Evolutionary conservation across 2,113 vertebrate species (phyloP).

Genomic region (Seriola rivoliana): DNA sequence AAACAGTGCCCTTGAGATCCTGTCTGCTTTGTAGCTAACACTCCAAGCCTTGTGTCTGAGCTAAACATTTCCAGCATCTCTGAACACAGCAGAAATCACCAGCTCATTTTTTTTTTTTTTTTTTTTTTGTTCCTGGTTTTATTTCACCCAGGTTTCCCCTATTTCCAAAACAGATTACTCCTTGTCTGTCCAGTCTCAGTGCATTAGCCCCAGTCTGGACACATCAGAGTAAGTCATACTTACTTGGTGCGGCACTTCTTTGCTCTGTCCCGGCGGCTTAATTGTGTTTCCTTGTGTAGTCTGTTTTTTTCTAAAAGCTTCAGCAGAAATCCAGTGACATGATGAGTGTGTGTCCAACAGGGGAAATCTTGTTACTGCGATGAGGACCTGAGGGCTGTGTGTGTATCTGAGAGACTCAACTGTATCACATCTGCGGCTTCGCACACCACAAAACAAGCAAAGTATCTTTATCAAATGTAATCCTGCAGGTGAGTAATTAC

Average conservation of each 20-base stretch:
- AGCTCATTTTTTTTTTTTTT: background rate
- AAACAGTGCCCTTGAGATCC: constrained; percentile 46
- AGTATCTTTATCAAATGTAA: constrained; percentile 29
- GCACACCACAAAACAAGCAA: constrained; percentile 75
- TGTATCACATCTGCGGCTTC: constrained; percentile 76
- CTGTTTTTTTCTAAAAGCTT: constrained; percentile 59
- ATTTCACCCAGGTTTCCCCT: constrained; percentile 32
- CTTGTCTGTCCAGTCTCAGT: constrained; percentile 47
- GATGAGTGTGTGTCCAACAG: constrained; percentile 58
- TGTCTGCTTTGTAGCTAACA: background rate
- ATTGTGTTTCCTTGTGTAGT: constrained; percentile 66
- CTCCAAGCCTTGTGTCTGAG: constrained; percentile 8
- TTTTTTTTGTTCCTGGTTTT: background rate
- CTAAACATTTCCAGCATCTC: constrained; percentile 30
- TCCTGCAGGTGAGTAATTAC: constrained; percentile 18
- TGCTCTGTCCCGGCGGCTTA: constrained; percentile 61
- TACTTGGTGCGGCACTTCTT: constrained; percentile 53
- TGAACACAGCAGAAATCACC: constrained; percentile 18
- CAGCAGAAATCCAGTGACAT: constrained; percentile 68
- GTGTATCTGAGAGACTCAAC: constrained; percentile 58
- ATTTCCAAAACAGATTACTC: constrained; percentile 58
- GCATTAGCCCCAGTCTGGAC: constrained; percentile 52
- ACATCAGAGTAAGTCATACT: constrained; percentile 65
- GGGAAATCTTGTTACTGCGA: constrained; percentile 70
- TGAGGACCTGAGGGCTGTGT: constrained; percentile 68